Evolutionary conservation across 2,113 vertebrate species (phyloP).

Genomic region (Salvator merianae): DNA sequence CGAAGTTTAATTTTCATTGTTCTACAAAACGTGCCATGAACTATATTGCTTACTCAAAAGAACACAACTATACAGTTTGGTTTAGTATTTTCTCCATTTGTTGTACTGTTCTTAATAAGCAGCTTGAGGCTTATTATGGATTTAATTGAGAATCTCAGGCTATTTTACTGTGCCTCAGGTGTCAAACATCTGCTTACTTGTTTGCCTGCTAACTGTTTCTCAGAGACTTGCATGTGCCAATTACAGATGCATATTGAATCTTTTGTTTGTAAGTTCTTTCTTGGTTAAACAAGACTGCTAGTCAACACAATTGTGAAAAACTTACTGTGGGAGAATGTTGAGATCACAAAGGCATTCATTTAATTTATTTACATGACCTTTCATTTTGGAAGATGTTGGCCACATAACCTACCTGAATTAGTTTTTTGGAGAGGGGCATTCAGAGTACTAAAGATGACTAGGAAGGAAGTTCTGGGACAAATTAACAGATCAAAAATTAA

Average conservation of each 20-base stretch:
- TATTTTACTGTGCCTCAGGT: constrained; percentile 22
- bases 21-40: background rate
- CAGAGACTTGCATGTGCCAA: constrained; percentile 9
- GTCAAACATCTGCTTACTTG: constrained; percentile 24
- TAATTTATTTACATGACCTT: background rate
- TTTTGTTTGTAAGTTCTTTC: constrained; percentile 3
- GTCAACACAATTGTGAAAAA: background rate
- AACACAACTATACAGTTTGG: background rate
- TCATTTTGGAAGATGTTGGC: background rate
- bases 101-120: constrained; percentile 7
- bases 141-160: constrained; percentile 14
- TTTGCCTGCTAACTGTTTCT: constrained; percentile 24
- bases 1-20: background rate
- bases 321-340: background rate
- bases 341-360: background rate
- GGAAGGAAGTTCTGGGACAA: background rate
- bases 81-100: constrained; percentile 17
- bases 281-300: constrained; percentile 15
- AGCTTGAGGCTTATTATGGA: constrained; percentile 9
- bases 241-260: constrained; percentile 4
- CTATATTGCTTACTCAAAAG: constrained; percentile 4
- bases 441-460: background rate
- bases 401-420: background rate
- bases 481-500: background rate
- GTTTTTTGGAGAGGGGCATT: background rate